Evolutionary conservation across 1,140 invertebrate genomes (phyloP).

Genomic region (Neodiprion pinetum): DNA sequence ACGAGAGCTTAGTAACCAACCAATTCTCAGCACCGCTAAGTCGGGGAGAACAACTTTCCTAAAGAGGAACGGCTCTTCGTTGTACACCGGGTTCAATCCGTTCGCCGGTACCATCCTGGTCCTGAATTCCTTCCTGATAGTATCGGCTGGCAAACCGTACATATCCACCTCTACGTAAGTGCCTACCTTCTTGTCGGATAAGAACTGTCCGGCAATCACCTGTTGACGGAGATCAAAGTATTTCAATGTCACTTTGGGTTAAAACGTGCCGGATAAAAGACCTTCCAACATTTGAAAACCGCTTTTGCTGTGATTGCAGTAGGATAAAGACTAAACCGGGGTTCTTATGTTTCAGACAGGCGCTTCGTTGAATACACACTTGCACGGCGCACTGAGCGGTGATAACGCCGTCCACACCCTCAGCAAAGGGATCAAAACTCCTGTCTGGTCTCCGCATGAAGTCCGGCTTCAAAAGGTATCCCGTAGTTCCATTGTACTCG

Average conservation of each 20-base stretch:
- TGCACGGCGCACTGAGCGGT: conserved; percentile 77
- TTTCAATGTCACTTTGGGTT: neutral
- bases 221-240: conserved; percentile 20
- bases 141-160: conserved; percentile 85
- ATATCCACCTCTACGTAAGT: conserved; percentile 88
- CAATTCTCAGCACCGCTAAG: conserved; percentile 95
- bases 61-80: conserved; percentile 86
- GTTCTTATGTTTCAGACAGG: too few relatives aligned
- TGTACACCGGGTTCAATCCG: conserved; percentile 83
- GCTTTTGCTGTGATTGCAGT: neutral
- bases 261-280: neutral
- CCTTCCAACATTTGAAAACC: neutral
- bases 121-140: conserved; percentile 83
- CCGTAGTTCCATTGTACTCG: conserved; percentile 73
- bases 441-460: conserved; percentile 79
- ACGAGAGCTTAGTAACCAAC: conserved; percentile 45
- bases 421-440: conserved; percentile 80
- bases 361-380: conserved; percentile 46
- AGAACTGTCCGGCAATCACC: conserved; percentile 57
- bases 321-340: too few relatives aligned
- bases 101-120: conserved; percentile 82
- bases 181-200: conserved; percentile 58
- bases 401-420: conserved; percentile 81
- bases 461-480: conserved; percentile 80
- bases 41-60: conserved; percentile 95